A percentile compares a stretch with the other conserved stretches of the same genome.
Conservation (phyloP, 2,797 vertebrate genomes). For the Pampus argenteus region DNA sequence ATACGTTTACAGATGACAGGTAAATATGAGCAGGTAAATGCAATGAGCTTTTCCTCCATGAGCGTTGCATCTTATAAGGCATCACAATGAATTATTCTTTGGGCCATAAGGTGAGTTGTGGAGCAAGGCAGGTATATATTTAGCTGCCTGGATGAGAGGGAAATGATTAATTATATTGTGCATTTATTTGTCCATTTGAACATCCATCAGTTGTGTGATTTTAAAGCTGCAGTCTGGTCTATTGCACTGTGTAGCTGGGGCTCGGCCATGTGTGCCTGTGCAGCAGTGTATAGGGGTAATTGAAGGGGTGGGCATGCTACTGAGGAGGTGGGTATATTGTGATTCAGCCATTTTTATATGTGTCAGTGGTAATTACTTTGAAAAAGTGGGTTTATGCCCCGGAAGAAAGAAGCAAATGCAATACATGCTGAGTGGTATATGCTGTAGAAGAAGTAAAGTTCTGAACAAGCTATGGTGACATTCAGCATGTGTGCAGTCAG, state of each 20-base stretch:
- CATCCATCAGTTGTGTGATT: constrained; percentile 45
- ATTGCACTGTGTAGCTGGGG: constrained; percentile 5
- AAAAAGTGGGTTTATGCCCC: constrained; percentile 62
- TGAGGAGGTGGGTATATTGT: constrained; percentile 69
- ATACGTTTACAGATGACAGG: constrained; percentile 78
- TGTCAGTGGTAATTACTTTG: constrained; percentile 75
- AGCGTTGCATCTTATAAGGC: constrained; percentile 68
- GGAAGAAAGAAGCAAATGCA: constrained; percentile 34
- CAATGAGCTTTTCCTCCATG: constrained; percentile 53
- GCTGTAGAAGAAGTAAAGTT: constrained; percentile 34
- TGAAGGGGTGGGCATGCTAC: constrained; percentile 57
- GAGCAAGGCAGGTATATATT: constrained; percentile 60
- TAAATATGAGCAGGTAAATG: constrained; percentile 73
- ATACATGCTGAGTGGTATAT: constrained; percentile 24
- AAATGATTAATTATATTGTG: constrained; percentile 44
- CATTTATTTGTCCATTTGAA: constrained; percentile 50
- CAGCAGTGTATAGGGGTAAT: constrained; percentile 53
- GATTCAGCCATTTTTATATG: constrained; percentile 68
- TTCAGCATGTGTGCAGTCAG: constrained; percentile 47
- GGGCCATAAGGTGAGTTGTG: constrained; percentile 66
- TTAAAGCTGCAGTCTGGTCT: constrained; percentile 25
- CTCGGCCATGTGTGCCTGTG: constrained; percentile 34
- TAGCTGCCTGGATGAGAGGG: constrained; percentile 33
- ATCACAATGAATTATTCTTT: constrained; percentile 71
- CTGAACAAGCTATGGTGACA: constrained; percentile 32